phyloP scores from a whole-genome alignment of 1,140 invertebrate species.

The Melipona quadrifasciata region DNA sequence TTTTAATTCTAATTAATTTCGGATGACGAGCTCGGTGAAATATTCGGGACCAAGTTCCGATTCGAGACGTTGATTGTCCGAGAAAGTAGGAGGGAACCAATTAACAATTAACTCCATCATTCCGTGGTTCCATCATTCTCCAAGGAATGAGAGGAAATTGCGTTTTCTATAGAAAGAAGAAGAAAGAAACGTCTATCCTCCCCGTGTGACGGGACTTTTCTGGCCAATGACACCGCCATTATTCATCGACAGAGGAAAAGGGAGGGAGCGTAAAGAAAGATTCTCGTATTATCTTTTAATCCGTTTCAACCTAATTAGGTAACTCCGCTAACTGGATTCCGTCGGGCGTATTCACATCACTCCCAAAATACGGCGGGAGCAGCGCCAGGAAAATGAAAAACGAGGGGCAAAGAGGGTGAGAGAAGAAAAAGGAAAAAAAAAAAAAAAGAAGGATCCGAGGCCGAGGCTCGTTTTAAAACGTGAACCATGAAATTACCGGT shows the following conservation, averaged over 20 bases:
- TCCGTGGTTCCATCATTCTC: background rate
- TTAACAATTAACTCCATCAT: conserved; percentile 3
- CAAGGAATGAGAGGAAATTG: background rate
- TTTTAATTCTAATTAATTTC: no score
- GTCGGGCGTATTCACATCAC: conserved; percentile 1
- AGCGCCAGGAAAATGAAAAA: background rate
- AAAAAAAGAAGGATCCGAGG: background rate
- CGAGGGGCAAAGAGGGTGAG: background rate
- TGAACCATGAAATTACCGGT: background rate
- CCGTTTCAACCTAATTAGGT: conserved; percentile 30
- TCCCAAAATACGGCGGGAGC: background rate
- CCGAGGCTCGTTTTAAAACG: background rate
- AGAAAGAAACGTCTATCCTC: background rate
- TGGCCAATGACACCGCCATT: conserved; percentile 31
- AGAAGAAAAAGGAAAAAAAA: background rate
- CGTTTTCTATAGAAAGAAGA: conserved; percentile 5
- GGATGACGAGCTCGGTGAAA: no score
- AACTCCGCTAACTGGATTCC: conserved; percentile 23
- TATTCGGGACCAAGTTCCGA: no score
- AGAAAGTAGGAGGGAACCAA: background rate
- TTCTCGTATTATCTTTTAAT: conserved; percentile 28
- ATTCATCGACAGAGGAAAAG: background rate
- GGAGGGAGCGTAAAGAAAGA: background rate
- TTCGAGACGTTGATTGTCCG: background rate
- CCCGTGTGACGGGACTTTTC: background rate